phyloP scores from a whole-genome alignment of 2,797 vertebrate genomes.

The Falco columbarius region DNA sequence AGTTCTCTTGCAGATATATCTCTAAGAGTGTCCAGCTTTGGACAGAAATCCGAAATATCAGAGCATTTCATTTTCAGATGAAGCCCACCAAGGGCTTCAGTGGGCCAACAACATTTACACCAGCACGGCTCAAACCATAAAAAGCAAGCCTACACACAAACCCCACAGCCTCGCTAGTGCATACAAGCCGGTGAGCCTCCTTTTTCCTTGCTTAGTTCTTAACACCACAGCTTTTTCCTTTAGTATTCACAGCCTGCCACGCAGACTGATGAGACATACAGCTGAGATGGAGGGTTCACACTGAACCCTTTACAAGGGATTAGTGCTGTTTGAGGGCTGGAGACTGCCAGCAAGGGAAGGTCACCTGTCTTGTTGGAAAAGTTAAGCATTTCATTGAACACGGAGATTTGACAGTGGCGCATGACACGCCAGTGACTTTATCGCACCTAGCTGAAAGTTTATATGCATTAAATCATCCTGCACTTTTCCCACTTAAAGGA shows the following conservation, averaged over 20 bases:
- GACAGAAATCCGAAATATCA: background rate
- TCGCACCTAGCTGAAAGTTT: background rate
- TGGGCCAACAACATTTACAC: background rate
- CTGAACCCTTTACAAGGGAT: background rate
- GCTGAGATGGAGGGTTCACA: accelerated
- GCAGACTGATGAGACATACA: background rate
- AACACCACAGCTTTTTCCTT: background rate
- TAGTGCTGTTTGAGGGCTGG: background rate
- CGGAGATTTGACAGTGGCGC: background rate
- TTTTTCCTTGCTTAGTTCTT: background rate
- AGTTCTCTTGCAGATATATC: background rate
- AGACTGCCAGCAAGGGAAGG: background rate
- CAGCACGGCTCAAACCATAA: background rate
- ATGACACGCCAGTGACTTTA: background rate
- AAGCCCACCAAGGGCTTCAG: background rate
- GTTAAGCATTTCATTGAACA: background rate
- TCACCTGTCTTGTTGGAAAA: background rate
- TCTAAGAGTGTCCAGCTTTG: background rate
- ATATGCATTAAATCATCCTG: background rate
- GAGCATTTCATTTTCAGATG: background rate
- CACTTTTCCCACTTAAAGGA: background rate
- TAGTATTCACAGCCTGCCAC: background rate
- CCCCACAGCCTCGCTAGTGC: background rate
- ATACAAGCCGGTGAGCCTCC: background rate
- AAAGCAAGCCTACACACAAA: background rate